These are phyloP conservation scores for Palaemon carinicauda DNA, from an alignment of 1,140 invertebrate species.

Conservation along the genomic window DNA sequence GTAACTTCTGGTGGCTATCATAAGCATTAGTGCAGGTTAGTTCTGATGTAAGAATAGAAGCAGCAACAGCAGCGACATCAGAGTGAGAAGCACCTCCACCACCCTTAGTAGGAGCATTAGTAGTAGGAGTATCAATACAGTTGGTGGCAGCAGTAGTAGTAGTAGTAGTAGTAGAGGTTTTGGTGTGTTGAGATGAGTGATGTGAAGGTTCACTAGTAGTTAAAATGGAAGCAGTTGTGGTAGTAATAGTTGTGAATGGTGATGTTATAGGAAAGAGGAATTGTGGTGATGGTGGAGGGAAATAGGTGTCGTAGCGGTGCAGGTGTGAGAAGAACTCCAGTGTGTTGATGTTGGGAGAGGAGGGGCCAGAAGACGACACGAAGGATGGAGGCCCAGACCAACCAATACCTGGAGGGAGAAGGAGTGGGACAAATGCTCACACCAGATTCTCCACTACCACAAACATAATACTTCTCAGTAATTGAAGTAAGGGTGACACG, in stretches of 20 bases:
- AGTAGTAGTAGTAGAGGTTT: background rate
- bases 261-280: conserved; percentile 26
- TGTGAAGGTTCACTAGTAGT: conserved; percentile 5
- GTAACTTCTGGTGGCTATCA: background rate
- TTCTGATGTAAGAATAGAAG: conserved; percentile 25
- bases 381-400: conserved; percentile 60
- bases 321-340: conserved; percentile 57
- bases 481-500: no score
- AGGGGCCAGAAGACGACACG: conserved; percentile 59
- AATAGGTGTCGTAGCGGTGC: conserved; percentile 54
- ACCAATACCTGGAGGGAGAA: conserved; percentile 56
- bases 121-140: conserved; percentile 31
- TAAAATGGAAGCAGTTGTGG: background rate
- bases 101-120: conserved; percentile 9
- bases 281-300: conserved; percentile 37
- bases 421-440: conserved; percentile 31
- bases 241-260: background rate
- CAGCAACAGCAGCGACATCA: conserved; percentile 48
- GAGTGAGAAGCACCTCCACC: conserved; percentile 24
- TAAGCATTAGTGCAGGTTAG: conserved; percentile 9
- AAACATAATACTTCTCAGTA: background rate
- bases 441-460: conserved; percentile 21
- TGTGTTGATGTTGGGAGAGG: conserved; percentile 57
- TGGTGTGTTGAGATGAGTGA: conserved; percentile 1
- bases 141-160: conserved; percentile 9